These are phyloP conservation scores for Centropyge bicolor DNA, from an alignment of 2,797 vertebrate species.

Conservation along the genomic window DNA sequence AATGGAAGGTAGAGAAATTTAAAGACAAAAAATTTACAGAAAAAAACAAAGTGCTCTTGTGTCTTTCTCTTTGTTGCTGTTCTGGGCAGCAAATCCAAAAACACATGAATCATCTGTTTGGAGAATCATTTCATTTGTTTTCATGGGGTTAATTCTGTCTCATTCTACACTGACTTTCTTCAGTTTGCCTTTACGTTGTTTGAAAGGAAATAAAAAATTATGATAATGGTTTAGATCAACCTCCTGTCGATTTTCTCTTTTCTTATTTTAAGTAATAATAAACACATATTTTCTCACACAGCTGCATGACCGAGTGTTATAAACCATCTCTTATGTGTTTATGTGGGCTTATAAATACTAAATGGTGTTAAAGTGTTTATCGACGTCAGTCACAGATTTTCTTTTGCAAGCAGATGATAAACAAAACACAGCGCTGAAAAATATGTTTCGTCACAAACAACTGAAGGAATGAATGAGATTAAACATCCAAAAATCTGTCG, in stretches of 20 bases:
- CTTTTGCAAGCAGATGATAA: too few relatives aligned
- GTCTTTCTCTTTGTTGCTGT: not conserved
- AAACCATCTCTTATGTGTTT: not conserved
- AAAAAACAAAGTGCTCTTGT: slow-evolving; percentile 14
- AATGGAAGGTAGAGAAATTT: not conserved
- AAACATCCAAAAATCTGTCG: not conserved
- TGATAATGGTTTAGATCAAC: not conserved
- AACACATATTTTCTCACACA: not conserved
- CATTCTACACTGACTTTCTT: not conserved
- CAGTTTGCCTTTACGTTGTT: not conserved
- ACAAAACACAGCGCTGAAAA: not conserved
- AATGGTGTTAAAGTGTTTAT: not conserved
- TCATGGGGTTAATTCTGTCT: not conserved
- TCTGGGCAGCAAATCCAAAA: not conserved
- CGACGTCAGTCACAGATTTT: not conserved
- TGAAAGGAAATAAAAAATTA: not conserved
- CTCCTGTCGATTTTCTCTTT: too few relatives aligned
- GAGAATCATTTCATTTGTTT: not conserved
- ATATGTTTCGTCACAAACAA: not conserved
- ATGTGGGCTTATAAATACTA: not conserved
- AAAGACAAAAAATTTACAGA: not conserved
- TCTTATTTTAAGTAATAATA: not conserved
- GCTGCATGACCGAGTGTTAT: not conserved
- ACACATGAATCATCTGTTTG: not conserved
- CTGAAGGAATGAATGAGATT: not conserved